These are phyloP conservation scores for Sepiola atlantica DNA, from an alignment of 2,888 invertebrate genomes.

Conservation along the genomic window DNA sequence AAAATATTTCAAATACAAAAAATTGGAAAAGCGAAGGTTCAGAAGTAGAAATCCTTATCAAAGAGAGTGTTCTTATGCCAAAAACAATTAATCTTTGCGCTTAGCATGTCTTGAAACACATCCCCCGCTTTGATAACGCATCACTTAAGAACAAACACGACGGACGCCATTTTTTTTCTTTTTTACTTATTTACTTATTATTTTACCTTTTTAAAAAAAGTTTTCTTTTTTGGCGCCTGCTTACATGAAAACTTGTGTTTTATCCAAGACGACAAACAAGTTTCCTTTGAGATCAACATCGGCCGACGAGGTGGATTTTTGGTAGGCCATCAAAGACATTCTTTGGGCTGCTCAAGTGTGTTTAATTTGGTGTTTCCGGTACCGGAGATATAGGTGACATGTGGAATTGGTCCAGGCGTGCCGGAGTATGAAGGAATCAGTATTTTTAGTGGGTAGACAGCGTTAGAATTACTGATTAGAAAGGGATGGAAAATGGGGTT, in stretches of 20 bases:
- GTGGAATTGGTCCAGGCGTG: neutral
- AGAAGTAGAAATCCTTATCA: too few relatives aligned
- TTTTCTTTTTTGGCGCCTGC: neutral
- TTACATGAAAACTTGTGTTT: neutral
- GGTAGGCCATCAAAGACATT: neutral
- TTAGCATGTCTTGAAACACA: neutral
- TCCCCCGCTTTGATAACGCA: neutral
- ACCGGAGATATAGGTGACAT: neutral
- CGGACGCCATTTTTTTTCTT: neutral
- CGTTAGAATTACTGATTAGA: neutral
- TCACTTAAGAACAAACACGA: neutral
- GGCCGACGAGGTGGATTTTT: neutral
- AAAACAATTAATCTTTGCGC: too few relatives aligned
- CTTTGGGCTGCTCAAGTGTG: neutral
- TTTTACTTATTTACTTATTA: too few relatives aligned
- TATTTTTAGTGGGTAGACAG: neutral
- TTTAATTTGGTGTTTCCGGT: neutral
- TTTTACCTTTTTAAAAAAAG: too few relatives aligned
- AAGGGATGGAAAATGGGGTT: neutral
- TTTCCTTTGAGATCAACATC: neutral
- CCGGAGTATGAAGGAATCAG: neutral
- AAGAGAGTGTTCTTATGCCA: too few relatives aligned
- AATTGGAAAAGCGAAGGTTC: too few relatives aligned
- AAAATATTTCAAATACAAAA: too few relatives aligned
- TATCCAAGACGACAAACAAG: neutral